Percentiles rank a stretch among this genome's conserved stretches.
Conservation (phyloP, 2,888 invertebrate species). For the Dolichomitus sp. region DNA sequence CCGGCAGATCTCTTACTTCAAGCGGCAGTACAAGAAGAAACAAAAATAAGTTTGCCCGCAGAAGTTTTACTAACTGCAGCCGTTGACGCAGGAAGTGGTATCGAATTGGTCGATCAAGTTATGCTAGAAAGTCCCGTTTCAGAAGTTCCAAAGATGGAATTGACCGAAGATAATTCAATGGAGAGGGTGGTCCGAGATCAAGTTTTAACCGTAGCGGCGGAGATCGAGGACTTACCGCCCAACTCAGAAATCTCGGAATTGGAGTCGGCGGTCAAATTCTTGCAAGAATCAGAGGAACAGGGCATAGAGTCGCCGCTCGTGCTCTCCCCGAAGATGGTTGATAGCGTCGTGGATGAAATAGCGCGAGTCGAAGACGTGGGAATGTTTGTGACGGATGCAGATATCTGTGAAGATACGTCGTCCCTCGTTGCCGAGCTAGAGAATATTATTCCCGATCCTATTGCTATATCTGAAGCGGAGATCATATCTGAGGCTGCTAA, state of each 20-base stretch:
- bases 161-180: slow-evolving; percentile 72
- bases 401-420: slow-evolving; percentile 74
- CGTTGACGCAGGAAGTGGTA: not conserved
- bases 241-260: slow-evolving; percentile 81
- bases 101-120: slow-evolving; percentile 9
- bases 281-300: slow-evolving; percentile 85
- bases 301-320: slow-evolving; percentile 84
- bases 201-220: slow-evolving; percentile 60
- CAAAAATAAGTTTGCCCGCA: not conserved
- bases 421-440: slow-evolving; percentile 75
- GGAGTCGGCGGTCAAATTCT: slow-evolving; percentile 83
- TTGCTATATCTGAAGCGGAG: slow-evolving; percentile 84
- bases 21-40: not conserved
- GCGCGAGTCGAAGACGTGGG: slow-evolving; percentile 69
- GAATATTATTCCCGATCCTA: slow-evolving; percentile 76
- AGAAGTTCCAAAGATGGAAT: slow-evolving; percentile 69
- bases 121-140: slow-evolving; percentile 35
- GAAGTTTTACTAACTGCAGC: slow-evolving; percentile 5
- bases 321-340: slow-evolving; percentile 76
- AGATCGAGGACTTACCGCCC: slow-evolving; percentile 67
- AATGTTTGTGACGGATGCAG: slow-evolving; percentile 75
- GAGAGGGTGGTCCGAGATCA: slow-evolving; percentile 66
- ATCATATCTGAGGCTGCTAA: slow-evolving; percentile 84
- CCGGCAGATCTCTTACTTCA: slow-evolving; percentile 5
- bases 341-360: slow-evolving; percentile 70